Evolutionary conservation across 2,888 invertebrate species (phyloP).

Genomic region (Eupithecia tripunctaria): DNA sequence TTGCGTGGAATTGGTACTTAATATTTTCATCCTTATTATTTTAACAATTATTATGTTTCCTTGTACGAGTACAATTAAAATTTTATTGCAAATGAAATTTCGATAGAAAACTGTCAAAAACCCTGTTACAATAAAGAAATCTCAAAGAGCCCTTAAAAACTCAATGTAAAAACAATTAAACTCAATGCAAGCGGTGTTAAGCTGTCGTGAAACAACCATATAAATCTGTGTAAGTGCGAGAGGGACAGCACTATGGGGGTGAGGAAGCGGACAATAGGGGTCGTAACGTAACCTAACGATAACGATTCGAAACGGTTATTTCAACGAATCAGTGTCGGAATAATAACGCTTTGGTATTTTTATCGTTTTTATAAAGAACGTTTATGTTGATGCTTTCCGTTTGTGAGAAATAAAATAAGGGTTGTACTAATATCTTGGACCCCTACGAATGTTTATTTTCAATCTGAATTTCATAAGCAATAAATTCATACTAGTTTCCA

Average conservation of each 20-base stretch:
- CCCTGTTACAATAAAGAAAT: neutral
- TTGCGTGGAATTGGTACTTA: too few relatives aligned
- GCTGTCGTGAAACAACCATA: slow-evolving; percentile 37
- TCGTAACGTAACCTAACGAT: slow-evolving; percentile 34
- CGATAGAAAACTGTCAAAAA: neutral
- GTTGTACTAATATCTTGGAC: neutral
- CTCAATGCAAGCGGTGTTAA: slow-evolving; percentile 28
- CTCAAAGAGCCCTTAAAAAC: slow-evolving; percentile 8
- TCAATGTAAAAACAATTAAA: slow-evolving; percentile 33
- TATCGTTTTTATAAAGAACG: slow-evolving; percentile 34
- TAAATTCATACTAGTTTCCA: neutral
- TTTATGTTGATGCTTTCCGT: slow-evolving; percentile 4
- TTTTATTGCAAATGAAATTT: neutral
- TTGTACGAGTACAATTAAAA: neutral
- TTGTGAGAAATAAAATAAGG: neutral
- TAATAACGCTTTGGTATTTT: slow-evolving; percentile 42
- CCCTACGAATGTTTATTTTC: neutral
- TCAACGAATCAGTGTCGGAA: slow-evolving; percentile 51
- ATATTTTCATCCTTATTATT: too few relatives aligned
- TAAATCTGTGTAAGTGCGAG: slow-evolving; percentile 31
- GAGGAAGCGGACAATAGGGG: slow-evolving; percentile 50
- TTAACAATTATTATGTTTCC: too few relatives aligned
- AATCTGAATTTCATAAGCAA: neutral
- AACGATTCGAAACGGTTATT: slow-evolving; percentile 56
- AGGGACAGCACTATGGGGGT: slow-evolving; percentile 49